Conservation (phyloP, 2,797 vertebrate genomes). For the Neopelma chrysocephalum region DNA sequence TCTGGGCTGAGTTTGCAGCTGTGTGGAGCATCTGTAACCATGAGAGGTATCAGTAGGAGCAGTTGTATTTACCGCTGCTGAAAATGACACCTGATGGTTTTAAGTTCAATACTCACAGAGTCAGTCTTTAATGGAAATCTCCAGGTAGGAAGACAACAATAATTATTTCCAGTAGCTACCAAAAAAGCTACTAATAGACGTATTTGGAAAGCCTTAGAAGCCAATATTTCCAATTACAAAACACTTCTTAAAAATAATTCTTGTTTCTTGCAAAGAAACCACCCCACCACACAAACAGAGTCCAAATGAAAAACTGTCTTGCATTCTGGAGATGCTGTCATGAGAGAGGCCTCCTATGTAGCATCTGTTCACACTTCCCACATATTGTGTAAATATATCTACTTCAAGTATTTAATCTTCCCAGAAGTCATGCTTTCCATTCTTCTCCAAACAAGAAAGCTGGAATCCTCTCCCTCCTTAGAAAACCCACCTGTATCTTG, state of each 20-base stretch:
- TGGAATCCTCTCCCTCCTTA: not conserved
- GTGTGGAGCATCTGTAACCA: not conserved
- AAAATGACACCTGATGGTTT: fast-evolving
- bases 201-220: not conserved
- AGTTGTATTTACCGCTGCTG: not conserved
- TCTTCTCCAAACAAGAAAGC: conserved; percentile 5
- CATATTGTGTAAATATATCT: conserved; percentile 51
- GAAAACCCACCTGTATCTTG: conserved; percentile 29
- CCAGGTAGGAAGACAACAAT: not conserved
- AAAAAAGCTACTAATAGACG: not conserved
- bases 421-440: conserved; percentile 22
- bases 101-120: not conserved
- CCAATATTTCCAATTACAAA: not conserved
- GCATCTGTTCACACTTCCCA: conserved; percentile 58
- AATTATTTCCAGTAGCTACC: not conserved
- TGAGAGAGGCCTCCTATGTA: conserved; percentile 24
- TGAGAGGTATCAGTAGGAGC: not conserved
- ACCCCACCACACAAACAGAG: not conserved
- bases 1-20: not conserved
- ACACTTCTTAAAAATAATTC: not conserved
- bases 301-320: not conserved
- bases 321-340: not conserved
- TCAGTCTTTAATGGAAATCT: not conserved
- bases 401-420: conserved; percentile 32
- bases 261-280: not conserved